A percentile compares a stretch with the other conserved stretches of the same genome.
phyloP scores from a whole-genome alignment of 2,797 vertebrate species.

The Centroberyx gerrardi region DNA sequence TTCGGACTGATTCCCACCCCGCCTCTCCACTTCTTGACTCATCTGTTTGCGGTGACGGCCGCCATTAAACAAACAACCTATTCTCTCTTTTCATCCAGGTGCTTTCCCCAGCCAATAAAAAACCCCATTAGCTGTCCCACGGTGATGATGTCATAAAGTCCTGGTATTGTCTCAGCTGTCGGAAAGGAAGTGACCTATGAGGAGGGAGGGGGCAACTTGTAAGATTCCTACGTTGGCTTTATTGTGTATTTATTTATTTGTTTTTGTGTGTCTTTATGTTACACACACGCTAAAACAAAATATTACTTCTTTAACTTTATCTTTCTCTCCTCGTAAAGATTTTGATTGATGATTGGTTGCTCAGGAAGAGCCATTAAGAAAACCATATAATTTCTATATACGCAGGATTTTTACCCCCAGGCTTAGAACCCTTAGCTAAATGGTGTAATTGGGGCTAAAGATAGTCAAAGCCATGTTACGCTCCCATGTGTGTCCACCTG shows the following conservation, averaged over 20 bases:
- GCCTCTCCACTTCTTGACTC: conserved; percentile 27
- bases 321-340: no score
- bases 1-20: conserved; percentile 41
- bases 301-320: no score
- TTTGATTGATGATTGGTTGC: no score
- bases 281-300: no score
- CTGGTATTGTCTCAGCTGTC: conserved; percentile 57
- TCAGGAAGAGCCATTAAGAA: background rate
- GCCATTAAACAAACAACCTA: conserved; percentile 68
- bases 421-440: conserved; percentile 23
- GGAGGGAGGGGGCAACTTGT: no score
- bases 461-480: background rate
- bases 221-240: no score
- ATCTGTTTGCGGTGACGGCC: conserved; percentile 48
- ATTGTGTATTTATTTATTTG: background rate
- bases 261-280: background rate
- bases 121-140: conserved; percentile 60
- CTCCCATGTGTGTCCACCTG: background rate
- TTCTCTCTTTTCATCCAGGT: conserved; percentile 69
- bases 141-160: conserved; percentile 66
- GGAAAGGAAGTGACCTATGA: background rate
- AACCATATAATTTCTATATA: background rate
- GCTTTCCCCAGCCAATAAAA: conserved; percentile 70
- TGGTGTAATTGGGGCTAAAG: conserved; percentile 2
- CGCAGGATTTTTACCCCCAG: background rate